Base-by-base conservation (phyloP, 2,113 vertebrate species). In the Paratilapia polleni region DNA sequence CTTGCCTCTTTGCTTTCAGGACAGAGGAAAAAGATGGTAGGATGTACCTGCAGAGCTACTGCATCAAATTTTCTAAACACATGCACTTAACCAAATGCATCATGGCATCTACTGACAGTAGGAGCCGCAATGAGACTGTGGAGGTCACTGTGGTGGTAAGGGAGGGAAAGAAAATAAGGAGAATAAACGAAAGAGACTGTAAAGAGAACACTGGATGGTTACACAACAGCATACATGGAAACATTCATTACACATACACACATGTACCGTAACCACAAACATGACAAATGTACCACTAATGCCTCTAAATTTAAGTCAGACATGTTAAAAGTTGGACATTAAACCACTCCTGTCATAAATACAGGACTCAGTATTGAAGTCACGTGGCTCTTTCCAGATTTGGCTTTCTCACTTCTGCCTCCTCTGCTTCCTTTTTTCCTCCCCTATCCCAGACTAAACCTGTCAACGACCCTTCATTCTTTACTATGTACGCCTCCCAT, bases 341-440 rank as follows among this genome's bases (percentile, higher is more conserved):
- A 83, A 87, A 82, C 59, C n/a, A 5, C 43, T 64, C 41, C 62
- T 57, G 82, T 84, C 47, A 61, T 20, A 34, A 62, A 64, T 20
- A 58, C 17, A 17, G 56, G 43, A 66, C 7, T 64, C 60, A 78
- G 88, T 83, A 80, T 17, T 85, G 87, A 76, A 83, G 80, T 60
- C 84, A 81, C n/a, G 66, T 88, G 62, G 83, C 80, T 87, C 90
- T 87, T 88, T 85, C 88, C 64, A 90, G 89, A 75, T 84, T 59
- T 63, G 36, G n/a, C 26, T 73, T 76, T 83, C 49, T 34, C 38
- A 70, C 38, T 24, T 78, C 64, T 26, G 28, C 61, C 70, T 38
- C 74, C 61, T 22, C 80, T 85, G 38, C 68, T 47, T 88, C 64
- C 17, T 84, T 83, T 73, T 80, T 60, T 82, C 68, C 79, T 84